Base-by-base conservation (phyloP, 92 coral and sea anemone genomes). In the Montipora capitata region DNA sequence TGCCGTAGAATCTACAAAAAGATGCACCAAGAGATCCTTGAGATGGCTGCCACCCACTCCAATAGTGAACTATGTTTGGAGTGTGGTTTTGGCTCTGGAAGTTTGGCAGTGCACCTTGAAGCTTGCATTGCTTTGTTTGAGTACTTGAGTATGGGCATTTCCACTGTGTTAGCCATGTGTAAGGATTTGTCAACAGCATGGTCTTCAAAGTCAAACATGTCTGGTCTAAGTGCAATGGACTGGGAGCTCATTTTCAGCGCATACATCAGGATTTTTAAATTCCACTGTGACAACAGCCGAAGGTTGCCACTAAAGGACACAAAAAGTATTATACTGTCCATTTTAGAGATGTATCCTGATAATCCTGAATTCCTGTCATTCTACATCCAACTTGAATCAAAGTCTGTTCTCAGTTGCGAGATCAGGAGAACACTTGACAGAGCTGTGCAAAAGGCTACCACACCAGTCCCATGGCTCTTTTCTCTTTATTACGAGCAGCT, bases 401-500 rank as follows among this genome's bases (percentile, higher is more conserved):
- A 88, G 80, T 97, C 99, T 3, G 93, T 93, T 87, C 88, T 94
- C 54, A 89, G 96, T 49, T 91, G 93, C 77, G 91, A 93, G 70
- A 80, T 91, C 14, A 91, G 99, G 59, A 92, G 99, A 77, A 92
- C 89, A 49, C 94, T 97, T 86, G 99, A 97, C 87, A 90, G 87
- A 78, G 86, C 79, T 13, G 77, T 88, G 35, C 90, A 72, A 18
- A 62, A 41, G 38, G 98, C 98, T 4, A 44, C 79, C 35, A 88
- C 98, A 4, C 98, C 99, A 5, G 72, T 96, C 35, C 98, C 96
- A 0, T 96, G 98, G 99, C 54, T 98, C 74, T 91, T 81, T 90
- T 96, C 99, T 10, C 66, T 96, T 59, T 68, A 74, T 74, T 96
- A 94, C 77, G 99, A 98, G 73, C 87, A 87, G 59, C 73, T 70